A percentile compares a stretch with the other conserved stretches of the same genome.
Evolutionary conservation across 2,888 invertebrate species (phyloP).

Genomic region (Calephelis perditalis): DNA sequence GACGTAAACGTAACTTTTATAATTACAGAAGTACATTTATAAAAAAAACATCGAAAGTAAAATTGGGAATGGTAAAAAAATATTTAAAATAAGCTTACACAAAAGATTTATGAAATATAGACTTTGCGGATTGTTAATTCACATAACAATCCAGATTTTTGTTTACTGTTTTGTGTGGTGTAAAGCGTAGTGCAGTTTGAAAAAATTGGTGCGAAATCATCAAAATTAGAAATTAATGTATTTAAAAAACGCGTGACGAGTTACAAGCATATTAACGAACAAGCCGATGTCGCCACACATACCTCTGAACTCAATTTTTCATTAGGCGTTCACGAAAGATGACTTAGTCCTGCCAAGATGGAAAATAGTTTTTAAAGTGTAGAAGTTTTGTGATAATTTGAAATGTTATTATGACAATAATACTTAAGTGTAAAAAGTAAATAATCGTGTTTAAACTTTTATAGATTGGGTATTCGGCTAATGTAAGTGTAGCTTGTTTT

Average conservation of each 20-base stretch:
- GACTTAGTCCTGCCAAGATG: conserved; percentile 69
- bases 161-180: conserved; percentile 9
- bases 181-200: conserved; percentile 13
- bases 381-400: neutral
- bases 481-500: no score
- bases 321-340: conserved; percentile 76
- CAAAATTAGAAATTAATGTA: neutral
- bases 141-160: neutral
- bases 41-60: no score
- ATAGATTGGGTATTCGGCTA: no score
- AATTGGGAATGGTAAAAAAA: no score
- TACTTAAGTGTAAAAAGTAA: no score
- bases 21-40: no score
- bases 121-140: no score
- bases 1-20: no score
- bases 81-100: no score
- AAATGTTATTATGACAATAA: neutral
- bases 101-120: no score
- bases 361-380: conserved; percentile 20
- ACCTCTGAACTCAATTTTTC: conserved; percentile 56
- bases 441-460: no score
- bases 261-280: conserved; percentile 23
- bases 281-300: conserved; percentile 54
- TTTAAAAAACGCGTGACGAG: conserved; percentile 3
- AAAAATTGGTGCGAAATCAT: conserved; percentile 17